These are phyloP conservation scores for Drosophila carrolli DNA, from an alignment of 1,140 invertebrate genomes.

Conservation along the genomic window DNA sequence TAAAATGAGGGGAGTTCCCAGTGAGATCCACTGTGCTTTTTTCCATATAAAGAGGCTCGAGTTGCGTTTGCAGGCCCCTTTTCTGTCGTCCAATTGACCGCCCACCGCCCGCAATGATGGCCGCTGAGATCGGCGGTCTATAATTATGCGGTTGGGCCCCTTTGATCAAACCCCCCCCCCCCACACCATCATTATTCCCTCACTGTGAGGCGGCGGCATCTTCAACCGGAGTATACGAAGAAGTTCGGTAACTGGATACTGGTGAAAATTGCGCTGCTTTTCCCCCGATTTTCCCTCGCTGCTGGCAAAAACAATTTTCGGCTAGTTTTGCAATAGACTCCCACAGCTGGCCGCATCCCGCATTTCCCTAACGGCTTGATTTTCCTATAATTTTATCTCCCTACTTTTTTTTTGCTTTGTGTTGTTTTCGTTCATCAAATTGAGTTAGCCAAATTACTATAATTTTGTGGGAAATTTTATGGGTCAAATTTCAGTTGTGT, in stretches of 20 bases:
- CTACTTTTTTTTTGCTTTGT: conserved; percentile 14
- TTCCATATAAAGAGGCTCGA: conserved; percentile 3
- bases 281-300: conserved; percentile 20
- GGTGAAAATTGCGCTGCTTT: conserved; percentile 70
- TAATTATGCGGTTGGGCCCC: conserved; percentile 67
- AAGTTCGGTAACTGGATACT: conserved; percentile 59
- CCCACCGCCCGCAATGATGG: conserved; percentile 33
- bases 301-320: conserved; percentile 56
- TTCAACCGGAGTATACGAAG: conserved; percentile 24
- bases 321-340: conserved; percentile 71
- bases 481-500: conserved; percentile 73
- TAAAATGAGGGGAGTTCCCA: not conserved
- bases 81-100: conserved; percentile 33
- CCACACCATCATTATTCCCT: not conserved
- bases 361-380: conserved; percentile 45
- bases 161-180: conserved; percentile 21
- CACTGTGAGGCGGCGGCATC: conserved; percentile 21
- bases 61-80: conserved; percentile 13
- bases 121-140: conserved; percentile 48
- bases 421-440: conserved; percentile 56
- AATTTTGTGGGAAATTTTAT: conserved; percentile 81
- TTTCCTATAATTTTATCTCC: conserved; percentile 53
- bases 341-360: conserved; percentile 15
- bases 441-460: conserved; percentile 80
- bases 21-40: conserved; percentile 5